phyloP scores from a whole-genome alignment of 1,140 invertebrate species.

The Yoshiicerus persimilis region DNA sequence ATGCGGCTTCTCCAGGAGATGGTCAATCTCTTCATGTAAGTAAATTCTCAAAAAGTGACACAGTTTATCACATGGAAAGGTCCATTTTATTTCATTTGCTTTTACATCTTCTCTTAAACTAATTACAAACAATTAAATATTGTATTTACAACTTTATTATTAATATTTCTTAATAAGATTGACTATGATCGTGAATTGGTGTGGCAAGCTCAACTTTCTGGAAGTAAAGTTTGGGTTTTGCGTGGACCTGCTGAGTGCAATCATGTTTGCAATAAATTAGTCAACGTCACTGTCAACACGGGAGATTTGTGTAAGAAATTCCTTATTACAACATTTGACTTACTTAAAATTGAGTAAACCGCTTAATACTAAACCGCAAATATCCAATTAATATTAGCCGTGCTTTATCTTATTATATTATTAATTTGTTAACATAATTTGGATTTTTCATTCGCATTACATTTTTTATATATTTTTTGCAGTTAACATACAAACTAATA shows the following conservation, averaged over 20 bases:
- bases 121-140: background rate
- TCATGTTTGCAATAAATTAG: background rate
- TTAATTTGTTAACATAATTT: too few relatives aligned
- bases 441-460: too few relatives aligned
- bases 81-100: too few relatives aligned
- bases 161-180: background rate
- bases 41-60: too few relatives aligned
- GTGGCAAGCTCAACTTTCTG: background rate
- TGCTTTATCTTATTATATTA: too few relatives aligned
- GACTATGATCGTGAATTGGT: background rate
- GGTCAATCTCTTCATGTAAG: background rate
- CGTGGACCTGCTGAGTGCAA: background rate
- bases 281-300: background rate
- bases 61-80: too few relatives aligned
- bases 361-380: too few relatives aligned
- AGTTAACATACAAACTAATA: background rate
- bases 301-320: background rate
- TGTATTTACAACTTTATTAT: background rate
- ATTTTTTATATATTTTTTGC: background rate
- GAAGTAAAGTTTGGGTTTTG: background rate
- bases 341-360: too few relatives aligned
- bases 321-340: too few relatives aligned
- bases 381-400: too few relatives aligned
- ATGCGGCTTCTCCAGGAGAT: background rate
- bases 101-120: too few relatives aligned